A percentile compares a stretch with the other conserved stretches of the same genome.
Evolutionary conservation across 2,797 vertebrate species (phyloP).

Genomic region (Spinibarbus caldwelli): DNA sequence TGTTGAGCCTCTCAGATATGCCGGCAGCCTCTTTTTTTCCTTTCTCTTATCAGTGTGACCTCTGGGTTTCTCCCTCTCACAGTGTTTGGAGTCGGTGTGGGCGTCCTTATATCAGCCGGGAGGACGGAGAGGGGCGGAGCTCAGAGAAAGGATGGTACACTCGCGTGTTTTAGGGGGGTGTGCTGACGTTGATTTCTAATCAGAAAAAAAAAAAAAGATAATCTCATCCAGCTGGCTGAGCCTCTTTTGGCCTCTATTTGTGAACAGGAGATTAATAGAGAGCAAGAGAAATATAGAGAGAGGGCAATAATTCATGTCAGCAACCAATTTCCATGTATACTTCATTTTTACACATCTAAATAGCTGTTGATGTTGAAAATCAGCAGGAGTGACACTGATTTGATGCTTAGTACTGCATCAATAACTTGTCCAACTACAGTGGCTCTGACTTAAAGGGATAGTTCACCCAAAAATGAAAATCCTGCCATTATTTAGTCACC

Average conservation of each 20-base stretch:
- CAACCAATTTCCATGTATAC: not conserved
- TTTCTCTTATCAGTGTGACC: slow-evolving; percentile 36
- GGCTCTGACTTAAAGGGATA: not conserved
- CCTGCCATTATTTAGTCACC: not conserved
- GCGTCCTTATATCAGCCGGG: slow-evolving; percentile 71
- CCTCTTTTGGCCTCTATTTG: slow-evolving; percentile 79
- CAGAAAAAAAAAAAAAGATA: slow-evolving; percentile 72
- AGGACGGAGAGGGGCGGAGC: slow-evolving; percentile 51
- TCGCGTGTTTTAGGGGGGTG: slow-evolving; percentile 54
- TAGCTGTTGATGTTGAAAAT: not conserved
- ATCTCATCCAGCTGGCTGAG: slow-evolving; percentile 79
- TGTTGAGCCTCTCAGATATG: slow-evolving; percentile 1
- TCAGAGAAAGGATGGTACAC: slow-evolving; percentile 59
- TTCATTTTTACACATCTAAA: not conserved
- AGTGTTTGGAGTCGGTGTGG: slow-evolving; percentile 67
- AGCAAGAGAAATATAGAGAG: slow-evolving; percentile 11
- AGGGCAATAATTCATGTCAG: slow-evolving; percentile 30
- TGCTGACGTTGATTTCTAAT: slow-evolving; percentile 78
- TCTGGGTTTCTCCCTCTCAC: slow-evolving; percentile 59
- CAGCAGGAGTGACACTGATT: slow-evolving; percentile 6
- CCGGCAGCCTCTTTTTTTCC: slow-evolving; percentile 19
- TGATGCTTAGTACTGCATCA: not conserved
- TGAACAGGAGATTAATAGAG: slow-evolving; percentile 76
- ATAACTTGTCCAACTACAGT: not conserved
- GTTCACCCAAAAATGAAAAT: not conserved